These are phyloP conservation scores for Cheilinus undulatus DNA, from an alignment of 2,113 vertebrate species.

Conservation along the genomic window DNA sequence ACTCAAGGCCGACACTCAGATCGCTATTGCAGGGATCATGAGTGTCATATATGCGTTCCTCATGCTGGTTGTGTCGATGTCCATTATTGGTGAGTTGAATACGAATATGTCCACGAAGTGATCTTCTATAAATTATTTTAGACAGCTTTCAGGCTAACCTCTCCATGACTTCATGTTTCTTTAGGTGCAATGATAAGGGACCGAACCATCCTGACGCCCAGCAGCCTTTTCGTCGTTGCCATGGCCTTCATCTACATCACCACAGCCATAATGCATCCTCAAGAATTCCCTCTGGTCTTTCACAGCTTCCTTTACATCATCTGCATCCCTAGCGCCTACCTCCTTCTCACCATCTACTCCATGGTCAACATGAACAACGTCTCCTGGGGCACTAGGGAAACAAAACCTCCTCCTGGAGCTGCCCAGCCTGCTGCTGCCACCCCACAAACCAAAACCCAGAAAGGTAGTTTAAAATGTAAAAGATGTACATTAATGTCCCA, in stretches of 20 bases:
- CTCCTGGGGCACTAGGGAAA: slow-evolving; percentile 84
- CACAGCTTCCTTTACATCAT: slow-evolving; percentile 79
- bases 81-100: slow-evolving; percentile 74
- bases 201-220: slow-evolving; percentile 73
- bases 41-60: slow-evolving; percentile 80
- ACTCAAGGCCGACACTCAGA: slow-evolving; percentile 77
- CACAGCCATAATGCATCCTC: slow-evolving; percentile 74
- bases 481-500: too few relatives aligned
- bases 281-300: slow-evolving; percentile 68
- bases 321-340: slow-evolving; percentile 80
- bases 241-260: slow-evolving; percentile 56
- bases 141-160: not conserved
- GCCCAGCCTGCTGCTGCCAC: accelerated
- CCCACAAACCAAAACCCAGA: slow-evolving; percentile 14
- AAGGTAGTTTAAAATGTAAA: slow-evolving; percentile 30
- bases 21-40: slow-evolving; percentile 71
- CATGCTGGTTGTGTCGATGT: slow-evolving; percentile 72
- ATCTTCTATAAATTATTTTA: too few relatives aligned
- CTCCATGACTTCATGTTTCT: not conserved
- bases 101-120: too few relatives aligned
- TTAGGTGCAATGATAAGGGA: slow-evolving; percentile 66
- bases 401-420: slow-evolving; percentile 2
- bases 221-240: slow-evolving; percentile 72
- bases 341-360: slow-evolving; percentile 83
- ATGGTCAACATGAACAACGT: slow-evolving; percentile 84